Conservation (phyloP, 1,140 invertebrate species). For the Steinernema feltiae region DNA sequence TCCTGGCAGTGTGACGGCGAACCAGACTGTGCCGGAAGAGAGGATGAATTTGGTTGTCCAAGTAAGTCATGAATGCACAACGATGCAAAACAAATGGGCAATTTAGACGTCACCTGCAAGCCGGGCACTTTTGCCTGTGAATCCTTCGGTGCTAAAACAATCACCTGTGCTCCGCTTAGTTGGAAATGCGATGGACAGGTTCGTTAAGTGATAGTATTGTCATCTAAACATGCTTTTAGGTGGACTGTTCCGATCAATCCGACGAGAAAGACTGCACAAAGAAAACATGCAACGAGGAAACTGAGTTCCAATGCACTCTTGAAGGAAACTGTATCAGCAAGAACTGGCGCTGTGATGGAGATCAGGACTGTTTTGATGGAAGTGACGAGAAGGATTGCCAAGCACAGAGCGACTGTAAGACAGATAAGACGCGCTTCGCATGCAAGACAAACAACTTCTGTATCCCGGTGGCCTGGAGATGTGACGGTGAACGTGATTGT, state of each 20-base stretch:
- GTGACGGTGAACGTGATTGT: slow-evolving; percentile 47
- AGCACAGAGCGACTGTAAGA: slow-evolving; percentile 21
- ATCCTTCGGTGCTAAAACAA: background rate
- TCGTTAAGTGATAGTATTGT: slow-evolving; percentile 19
- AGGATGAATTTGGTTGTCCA: slow-evolving; percentile 64
- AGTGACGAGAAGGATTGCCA: slow-evolving; percentile 58
- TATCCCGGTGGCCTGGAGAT: slow-evolving; percentile 60
- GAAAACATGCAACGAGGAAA: slow-evolving; percentile 66
- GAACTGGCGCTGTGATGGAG: slow-evolving; percentile 74
- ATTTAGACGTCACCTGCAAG: background rate
- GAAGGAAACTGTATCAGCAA: slow-evolving; percentile 69
- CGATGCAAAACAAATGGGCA: background rate
- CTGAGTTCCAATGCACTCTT: slow-evolving; percentile 56
- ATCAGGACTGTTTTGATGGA: slow-evolving; percentile 69
- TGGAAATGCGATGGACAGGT: slow-evolving; percentile 68
- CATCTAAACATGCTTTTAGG: slow-evolving; percentile 16
- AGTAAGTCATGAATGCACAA: background rate
- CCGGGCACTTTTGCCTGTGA: background rate
- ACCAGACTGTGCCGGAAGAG: slow-evolving; percentile 71
- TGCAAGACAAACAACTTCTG: slow-evolving; percentile 8
- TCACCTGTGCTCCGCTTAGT: background rate
- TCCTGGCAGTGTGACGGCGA: slow-evolving; percentile 74
- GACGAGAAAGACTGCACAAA: slow-evolving; percentile 73
- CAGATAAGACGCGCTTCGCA: background rate
- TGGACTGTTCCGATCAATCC: slow-evolving; percentile 64